A percentile compares a stretch with the other conserved stretches of the same genome.
phyloP scores from a whole-genome alignment of 1,140 invertebrate genomes.

The Acromyrmex heyeri region DNA sequence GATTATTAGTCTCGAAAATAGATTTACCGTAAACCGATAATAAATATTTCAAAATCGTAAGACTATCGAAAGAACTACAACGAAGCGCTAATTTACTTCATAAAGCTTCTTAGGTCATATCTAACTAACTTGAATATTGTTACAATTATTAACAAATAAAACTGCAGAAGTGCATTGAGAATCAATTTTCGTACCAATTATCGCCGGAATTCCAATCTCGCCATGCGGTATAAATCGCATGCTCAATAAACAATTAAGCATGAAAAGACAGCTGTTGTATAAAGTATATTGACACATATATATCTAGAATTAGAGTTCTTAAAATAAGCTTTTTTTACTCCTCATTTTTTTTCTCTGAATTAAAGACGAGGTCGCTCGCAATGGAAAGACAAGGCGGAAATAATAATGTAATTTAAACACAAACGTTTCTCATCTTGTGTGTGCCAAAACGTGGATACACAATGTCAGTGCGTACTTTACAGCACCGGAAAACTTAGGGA shows the following conservation, averaged over 20 bases:
- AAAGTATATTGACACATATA: not conserved
- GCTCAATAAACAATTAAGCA: not conserved
- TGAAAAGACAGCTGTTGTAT: not conserved
- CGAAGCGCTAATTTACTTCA: not conserved
- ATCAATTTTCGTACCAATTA: constrained; percentile 12
- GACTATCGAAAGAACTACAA: not conserved
- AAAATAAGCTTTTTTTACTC: not conserved
- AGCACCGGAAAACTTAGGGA: not conserved
- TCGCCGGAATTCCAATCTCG: not conserved
- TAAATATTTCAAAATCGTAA: not conserved
- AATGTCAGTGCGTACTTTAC: not conserved
- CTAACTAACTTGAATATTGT: not conserved
- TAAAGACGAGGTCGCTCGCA: not conserved
- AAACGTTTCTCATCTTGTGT: not conserved
- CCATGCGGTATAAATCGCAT: not conserved
- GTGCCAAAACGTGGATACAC: not conserved
- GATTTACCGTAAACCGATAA: not conserved
- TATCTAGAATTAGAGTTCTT: too few species aligned
- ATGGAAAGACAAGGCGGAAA: not conserved
- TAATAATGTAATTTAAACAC: not conserved
- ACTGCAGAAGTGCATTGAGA: not conserved
- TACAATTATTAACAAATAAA: not conserved
- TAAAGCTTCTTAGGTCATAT: not conserved
- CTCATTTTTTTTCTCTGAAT: not conserved
- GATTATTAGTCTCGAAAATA: not conserved